phyloP scores from a whole-genome alignment of 2,113 vertebrate genomes.

The Hyperoodon ampullatus region DNA sequence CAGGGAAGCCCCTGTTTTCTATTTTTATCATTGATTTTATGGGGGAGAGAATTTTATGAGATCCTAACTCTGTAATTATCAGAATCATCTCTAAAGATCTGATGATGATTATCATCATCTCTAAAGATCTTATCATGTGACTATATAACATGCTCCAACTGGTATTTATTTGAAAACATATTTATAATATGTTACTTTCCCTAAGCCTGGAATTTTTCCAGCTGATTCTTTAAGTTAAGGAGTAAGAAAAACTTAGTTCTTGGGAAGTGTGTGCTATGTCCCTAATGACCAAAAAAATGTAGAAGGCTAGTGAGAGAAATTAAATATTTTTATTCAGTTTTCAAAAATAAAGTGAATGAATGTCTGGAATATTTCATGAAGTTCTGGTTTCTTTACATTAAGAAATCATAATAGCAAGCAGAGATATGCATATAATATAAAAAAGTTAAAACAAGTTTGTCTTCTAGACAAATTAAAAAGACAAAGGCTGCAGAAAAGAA shows the following conservation, averaged over 20 bases:
- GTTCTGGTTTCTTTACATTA: neutral
- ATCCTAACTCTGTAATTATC: neutral
- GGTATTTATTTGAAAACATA: neutral
- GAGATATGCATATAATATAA: neutral
- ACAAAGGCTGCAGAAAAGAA: neutral
- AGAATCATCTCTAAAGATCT: neutral
- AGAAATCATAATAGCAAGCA: neutral
- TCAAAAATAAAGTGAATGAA: neutral
- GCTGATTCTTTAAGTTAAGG: neutral
- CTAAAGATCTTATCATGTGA: neutral
- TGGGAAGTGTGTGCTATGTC: neutral
- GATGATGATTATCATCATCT: neutral
- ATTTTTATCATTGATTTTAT: slow-evolving; percentile 14
- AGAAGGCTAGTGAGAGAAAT: neutral
- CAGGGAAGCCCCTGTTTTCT: neutral
- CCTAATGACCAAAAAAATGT: neutral
- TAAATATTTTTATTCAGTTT: neutral
- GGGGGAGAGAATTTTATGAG: neutral
- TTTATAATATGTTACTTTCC: neutral
- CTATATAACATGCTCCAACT: neutral
- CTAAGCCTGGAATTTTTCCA: neutral
- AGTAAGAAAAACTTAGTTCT: neutral
- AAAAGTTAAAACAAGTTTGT: neutral
- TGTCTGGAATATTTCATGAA: neutral
- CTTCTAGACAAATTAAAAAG: neutral